These are phyloP conservation scores for Odontomyia ornata DNA, from an alignment of 2,888 invertebrate species.

Conservation along the genomic window DNA sequence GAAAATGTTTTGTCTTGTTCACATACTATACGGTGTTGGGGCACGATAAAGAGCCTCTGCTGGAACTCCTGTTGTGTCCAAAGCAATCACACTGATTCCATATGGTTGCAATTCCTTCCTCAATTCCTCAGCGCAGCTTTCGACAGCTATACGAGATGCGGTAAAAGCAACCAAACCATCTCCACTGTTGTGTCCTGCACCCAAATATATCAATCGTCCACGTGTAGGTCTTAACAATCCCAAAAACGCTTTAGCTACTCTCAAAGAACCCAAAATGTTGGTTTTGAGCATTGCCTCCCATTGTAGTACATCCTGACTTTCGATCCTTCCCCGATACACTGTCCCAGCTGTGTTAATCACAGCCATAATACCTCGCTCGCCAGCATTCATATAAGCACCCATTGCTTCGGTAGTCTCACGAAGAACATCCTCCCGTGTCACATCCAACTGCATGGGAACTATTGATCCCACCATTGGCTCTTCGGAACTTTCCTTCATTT, in stretches of 20 bases:
- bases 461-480: conserved; percentile 67
- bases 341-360: conserved; percentile 85
- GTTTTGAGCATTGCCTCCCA: conserved; percentile 76
- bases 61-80: conserved; percentile 76
- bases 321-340: conserved; percentile 75
- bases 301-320: conserved; percentile 70
- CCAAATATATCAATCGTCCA: conserved; percentile 76
- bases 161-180: conserved; percentile 68
- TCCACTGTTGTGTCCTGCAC: conserved; percentile 64
- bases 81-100: conserved; percentile 77
- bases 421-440: conserved; percentile 80
- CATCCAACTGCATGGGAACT: conserved; percentile 78
- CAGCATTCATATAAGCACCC: conserved; percentile 81
- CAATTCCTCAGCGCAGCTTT: conserved; percentile 80
- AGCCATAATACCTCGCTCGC: conserved; percentile 82
- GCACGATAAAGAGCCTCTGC: conserved; percentile 74
- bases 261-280: conserved; percentile 76
- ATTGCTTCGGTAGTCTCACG: conserved; percentile 82
- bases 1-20: not conserved
- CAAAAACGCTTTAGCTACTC: conserved; percentile 80
- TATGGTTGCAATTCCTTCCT: conserved; percentile 74
- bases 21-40: conserved; percentile 67
- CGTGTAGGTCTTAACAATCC: conserved; percentile 72
- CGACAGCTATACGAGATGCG: conserved; percentile 77
- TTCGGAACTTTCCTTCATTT: conserved; percentile 67